Evolutionary conservation across 2,888 invertebrate species (phyloP).

Genomic region (Cristatella mucedo): DNA sequence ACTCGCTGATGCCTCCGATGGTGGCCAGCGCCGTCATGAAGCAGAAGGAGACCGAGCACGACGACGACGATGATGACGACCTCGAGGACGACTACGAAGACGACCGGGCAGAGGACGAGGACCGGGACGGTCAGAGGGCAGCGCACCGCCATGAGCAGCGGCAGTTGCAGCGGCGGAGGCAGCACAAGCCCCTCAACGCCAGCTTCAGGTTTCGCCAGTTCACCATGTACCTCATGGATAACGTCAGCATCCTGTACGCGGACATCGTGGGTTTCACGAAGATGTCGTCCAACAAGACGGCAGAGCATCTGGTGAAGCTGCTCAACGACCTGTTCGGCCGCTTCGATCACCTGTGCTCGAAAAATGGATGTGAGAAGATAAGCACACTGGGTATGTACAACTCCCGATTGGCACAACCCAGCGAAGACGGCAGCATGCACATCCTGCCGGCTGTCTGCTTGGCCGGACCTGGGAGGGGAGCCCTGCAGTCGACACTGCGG

Average conservation of each 20-base stretch:
- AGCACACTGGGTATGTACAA: slow-evolving; percentile 86
- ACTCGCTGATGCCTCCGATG: slow-evolving; percentile 84
- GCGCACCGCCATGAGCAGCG: slow-evolving; percentile 8
- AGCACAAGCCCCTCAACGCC: too few species aligned
- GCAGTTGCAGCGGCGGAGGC: slow-evolving; percentile 54
- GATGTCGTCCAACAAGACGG: slow-evolving; percentile 90
- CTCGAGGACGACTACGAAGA: slow-evolving; percentile 11
- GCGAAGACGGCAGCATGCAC: too few species aligned
- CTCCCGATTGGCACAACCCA: too few species aligned
- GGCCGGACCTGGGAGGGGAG: too few species aligned
- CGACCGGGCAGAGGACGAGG: slow-evolving; percentile 9
- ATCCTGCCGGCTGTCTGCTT: too few species aligned
- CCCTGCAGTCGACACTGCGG: too few species aligned
- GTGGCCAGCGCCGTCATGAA: slow-evolving; percentile 49
- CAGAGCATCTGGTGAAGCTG: slow-evolving; percentile 83
- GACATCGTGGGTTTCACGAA: slow-evolving; percentile 94
- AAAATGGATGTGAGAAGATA: slow-evolving; percentile 86
- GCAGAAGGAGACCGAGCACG: slow-evolving; percentile 18
- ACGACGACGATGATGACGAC: slow-evolving; percentile 16
- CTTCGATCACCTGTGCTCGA: slow-evolving; percentile 73
- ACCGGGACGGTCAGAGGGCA: slow-evolving; percentile 2
- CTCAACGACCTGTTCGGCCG: slow-evolving; percentile 88
- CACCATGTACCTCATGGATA: slow-evolving; percentile 89
- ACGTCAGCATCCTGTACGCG: slow-evolving; percentile 88
- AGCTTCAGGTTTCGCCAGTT: slow-evolving; percentile 82